Percentiles rank a stretch among this genome's conserved stretches.
phyloP scores from a whole-genome alignment of 2,113 vertebrate species.

The Myotis brandtii region DNA sequence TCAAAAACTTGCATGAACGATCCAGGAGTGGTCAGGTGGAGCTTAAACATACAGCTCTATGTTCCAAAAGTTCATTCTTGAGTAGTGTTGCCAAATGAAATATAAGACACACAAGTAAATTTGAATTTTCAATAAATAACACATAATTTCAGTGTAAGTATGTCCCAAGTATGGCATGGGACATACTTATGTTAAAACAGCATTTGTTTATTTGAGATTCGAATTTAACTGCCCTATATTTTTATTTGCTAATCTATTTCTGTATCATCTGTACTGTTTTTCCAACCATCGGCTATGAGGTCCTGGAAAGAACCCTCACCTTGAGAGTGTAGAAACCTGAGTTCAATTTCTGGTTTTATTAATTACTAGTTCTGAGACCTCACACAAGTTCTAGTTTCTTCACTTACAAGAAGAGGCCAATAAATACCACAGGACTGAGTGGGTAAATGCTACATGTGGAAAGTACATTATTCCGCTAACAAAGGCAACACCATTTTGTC shows the following conservation, averaged over 20 bases:
- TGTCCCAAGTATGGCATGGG: background rate
- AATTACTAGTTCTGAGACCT: background rate
- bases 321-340: background rate
- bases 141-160: background rate
- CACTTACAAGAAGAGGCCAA: background rate
- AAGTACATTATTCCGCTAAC: background rate
- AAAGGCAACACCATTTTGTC: background rate
- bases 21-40: background rate
- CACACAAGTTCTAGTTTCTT: background rate
- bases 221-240: background rate
- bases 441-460: background rate
- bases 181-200: background rate
- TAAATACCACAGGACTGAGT: background rate
- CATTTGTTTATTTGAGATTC: background rate
- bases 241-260: background rate
- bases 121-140: background rate
- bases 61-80: background rate
- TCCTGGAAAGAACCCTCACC: background rate
- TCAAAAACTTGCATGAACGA: background rate
- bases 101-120: background rate
- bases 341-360: background rate
- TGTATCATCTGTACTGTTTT: background rate
- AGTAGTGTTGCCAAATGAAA: background rate
- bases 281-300: background rate
- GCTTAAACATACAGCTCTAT: background rate